These are phyloP conservation scores for Listrodromus nycthemerus DNA, from an alignment of 2,888 invertebrate genomes.

Conservation along the genomic window DNA sequence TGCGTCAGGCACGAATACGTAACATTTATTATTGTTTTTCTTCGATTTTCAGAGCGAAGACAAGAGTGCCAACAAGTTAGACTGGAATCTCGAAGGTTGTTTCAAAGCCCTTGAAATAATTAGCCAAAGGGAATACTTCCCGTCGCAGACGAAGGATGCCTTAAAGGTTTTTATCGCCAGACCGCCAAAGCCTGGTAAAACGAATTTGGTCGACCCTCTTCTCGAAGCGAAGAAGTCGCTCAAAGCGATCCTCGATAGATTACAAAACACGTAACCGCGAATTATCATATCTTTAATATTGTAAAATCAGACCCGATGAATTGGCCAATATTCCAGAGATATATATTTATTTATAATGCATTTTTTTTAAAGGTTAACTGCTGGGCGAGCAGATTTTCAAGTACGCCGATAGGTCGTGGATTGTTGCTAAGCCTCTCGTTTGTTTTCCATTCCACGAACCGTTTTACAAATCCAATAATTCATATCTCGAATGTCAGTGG, in stretches of 20 bases:
- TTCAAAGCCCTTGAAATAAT: conserved; percentile 86
- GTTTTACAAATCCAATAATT: conserved; percentile 35
- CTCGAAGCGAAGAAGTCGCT: conserved; percentile 79
- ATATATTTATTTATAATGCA: conserved; percentile 66
- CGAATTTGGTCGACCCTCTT: conserved; percentile 77
- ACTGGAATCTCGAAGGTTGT: conserved; percentile 88
- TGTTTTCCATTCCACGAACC: conserved; percentile 9
- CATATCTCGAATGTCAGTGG: conserved; percentile 46
- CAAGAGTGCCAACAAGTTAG: conserved; percentile 86
- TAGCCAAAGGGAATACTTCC: conserved; percentile 86
- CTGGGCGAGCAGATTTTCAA: conserved; percentile 43
- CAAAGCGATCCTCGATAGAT: conserved; percentile 74
- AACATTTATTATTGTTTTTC: conserved; percentile 3
- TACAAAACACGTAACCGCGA: conserved; percentile 73
- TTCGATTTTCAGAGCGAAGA: conserved; percentile 87
- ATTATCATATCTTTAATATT: conserved; percentile 16
- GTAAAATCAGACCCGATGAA: conserved; percentile 41
- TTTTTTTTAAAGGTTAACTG: conserved; percentile 34
- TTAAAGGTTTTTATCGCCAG: conserved; percentile 86
- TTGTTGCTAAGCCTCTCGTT: conserved; percentile 18
- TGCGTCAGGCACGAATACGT: not conserved
- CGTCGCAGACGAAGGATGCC: conserved; percentile 85
- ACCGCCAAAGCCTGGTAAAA: conserved; percentile 79
- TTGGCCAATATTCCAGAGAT: conserved; percentile 66
- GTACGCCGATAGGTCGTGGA: conserved; percentile 22